Evolutionary conservation across 2,797 vertebrate genomes (phyloP).

Genomic region (Todus mexicanus): DNA sequence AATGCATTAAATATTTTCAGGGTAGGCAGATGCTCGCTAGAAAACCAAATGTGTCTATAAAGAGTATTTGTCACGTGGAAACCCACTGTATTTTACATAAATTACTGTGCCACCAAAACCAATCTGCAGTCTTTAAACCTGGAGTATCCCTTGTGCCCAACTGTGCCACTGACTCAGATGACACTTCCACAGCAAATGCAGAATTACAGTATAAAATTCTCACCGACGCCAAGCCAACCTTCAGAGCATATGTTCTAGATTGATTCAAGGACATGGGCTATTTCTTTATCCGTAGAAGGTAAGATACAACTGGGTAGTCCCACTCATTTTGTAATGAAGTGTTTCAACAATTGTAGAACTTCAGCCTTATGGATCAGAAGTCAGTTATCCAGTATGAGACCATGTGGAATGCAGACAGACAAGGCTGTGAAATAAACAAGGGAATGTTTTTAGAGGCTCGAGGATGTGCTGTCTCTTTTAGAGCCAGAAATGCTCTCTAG

Average conservation of each 20-base stretch:
- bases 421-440: not conserved
- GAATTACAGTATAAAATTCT: constrained; percentile 81
- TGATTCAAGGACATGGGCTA: constrained; percentile 72
- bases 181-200: constrained; percentile 78
- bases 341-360: not conserved
- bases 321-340: not conserved
- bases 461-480: not conserved
- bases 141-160: constrained; percentile 82
- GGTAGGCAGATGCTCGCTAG: not conserved
- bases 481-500: not conserved
- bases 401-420: not conserved
- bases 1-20: not conserved
- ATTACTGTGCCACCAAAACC: not conserved
- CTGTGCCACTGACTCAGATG: constrained; percentile 74
- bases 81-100: not conserved
- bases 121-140: not conserved
- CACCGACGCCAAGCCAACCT: constrained; percentile 79
- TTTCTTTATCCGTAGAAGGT: constrained; percentile 82
- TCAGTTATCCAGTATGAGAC: not conserved
- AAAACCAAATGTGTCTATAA: not conserved
- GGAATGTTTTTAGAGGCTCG: not conserved
- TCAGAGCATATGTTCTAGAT: constrained; percentile 79
- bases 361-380: not conserved
- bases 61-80: not conserved
- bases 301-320: constrained; percentile 17